phyloP scores from a whole-genome alignment of 2,797 vertebrate genomes.

The Platalea minor region DNA sequence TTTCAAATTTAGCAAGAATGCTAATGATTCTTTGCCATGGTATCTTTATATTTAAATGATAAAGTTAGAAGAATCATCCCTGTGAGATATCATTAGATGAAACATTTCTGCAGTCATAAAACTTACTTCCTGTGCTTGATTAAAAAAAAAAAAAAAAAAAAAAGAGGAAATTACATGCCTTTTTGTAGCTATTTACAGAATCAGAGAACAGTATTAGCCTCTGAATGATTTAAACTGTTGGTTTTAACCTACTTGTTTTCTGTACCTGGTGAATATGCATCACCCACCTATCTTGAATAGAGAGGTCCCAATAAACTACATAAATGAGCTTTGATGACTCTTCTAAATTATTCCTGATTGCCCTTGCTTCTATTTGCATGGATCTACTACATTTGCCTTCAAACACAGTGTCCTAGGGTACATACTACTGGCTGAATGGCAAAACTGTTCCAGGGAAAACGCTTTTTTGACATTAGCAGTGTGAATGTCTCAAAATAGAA shows the following conservation, averaged over 20 bases:
- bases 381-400: background rate
- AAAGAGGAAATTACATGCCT: background rate
- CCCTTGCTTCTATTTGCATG: background rate
- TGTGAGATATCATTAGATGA: background rate
- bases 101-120: background rate
- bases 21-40: background rate
- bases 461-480: background rate
- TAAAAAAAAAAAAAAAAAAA: background rate
- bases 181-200: constrained; percentile 14
- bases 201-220: background rate
- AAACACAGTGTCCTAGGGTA: background rate
- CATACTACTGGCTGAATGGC: background rate
- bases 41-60: constrained; percentile 4
- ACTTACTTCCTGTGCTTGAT: constrained; percentile 1
- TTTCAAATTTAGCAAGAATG: background rate
- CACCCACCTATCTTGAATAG: background rate
- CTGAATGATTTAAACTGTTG: constrained; percentile 1
- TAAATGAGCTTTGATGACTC: background rate
- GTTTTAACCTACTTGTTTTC: background rate
- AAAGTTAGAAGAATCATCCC: background rate
- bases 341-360: background rate
- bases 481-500: background rate
- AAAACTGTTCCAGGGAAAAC: background rate
- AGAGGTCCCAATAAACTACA: background rate
- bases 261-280: background rate